Conservation (phyloP, 2,797 vertebrate genomes). For the Typhlichthys subterraneus region DNA sequence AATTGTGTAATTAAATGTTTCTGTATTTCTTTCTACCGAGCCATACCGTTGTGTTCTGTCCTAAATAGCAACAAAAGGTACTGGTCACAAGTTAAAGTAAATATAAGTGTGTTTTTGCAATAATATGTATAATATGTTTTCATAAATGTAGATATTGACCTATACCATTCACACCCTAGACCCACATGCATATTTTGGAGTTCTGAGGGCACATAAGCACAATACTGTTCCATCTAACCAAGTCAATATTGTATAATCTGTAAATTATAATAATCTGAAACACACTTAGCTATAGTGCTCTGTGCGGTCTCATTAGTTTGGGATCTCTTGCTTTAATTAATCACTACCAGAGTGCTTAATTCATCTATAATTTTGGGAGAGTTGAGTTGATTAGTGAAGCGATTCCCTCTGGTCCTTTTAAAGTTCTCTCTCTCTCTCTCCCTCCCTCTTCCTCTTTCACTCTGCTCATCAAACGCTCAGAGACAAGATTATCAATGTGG, state of each 20-base stretch:
- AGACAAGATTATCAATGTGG: slow-evolving; percentile 57
- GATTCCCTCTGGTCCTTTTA: slow-evolving; percentile 65
- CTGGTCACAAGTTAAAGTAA: no score
- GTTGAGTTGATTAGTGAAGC: slow-evolving; percentile 70
- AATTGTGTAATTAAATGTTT: no score
- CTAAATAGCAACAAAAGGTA: no score
- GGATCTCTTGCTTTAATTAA: slow-evolving; percentile 72
- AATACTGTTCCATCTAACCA: background rate
- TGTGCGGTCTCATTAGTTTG: slow-evolving; percentile 68
- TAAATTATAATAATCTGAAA: background rate
- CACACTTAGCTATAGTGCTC: background rate
- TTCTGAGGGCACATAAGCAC: no score
- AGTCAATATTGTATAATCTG: background rate
- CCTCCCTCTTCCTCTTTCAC: slow-evolving; percentile 1
- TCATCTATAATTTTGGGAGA: slow-evolving; percentile 71
- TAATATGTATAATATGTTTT: no score
- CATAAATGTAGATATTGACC: no score
- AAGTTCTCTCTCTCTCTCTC: slow-evolving; percentile 44
- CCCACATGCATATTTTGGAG: no score
- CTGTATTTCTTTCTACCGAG: no score
- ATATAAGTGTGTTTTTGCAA: no score
- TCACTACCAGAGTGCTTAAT: slow-evolving; percentile 72
- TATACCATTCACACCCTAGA: no score
- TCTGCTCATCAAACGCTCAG: slow-evolving; percentile 59
- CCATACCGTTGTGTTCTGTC: no score